Base-by-base conservation (phyloP, 2,113 vertebrate species). In the Centropus bengalensis region DNA sequence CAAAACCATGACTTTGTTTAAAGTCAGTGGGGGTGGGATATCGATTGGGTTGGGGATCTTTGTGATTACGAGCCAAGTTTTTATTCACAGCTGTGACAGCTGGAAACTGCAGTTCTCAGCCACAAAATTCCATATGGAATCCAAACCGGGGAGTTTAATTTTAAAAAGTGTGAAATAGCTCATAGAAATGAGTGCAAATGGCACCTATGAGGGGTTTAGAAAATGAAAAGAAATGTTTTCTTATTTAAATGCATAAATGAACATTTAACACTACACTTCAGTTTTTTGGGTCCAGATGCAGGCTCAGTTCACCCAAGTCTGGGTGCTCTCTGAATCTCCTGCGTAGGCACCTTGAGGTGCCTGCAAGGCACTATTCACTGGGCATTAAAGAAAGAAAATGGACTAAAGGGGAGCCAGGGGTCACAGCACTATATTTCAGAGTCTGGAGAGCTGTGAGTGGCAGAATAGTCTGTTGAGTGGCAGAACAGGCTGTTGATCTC, bases 341-440 rank as follows among this genome's bases (percentile, higher is more conserved):
- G 33, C 0, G 0, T 19, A 64, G 32, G 24, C n/a, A 67, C 4
- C 7, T 59, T 62, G 64, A 80, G 55, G 42, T 28, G 33, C 49
- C 44, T 63, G 58, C 4, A 38, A 38, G 32, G 8, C 8, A 62
- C 40, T n/a, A 36, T 5, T 47, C 2, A 1, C 30, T 49, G 40
- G 55, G 5, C 12, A 18, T 49, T 77, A 62, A 17, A 70, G 36
- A 18, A 28, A 16, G 24, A 21, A 44, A 5, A 66, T 11, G 24
- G 32, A 9, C 42, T 86, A 78, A 71, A 36, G 21, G 6, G 5
- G 14, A 52, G 3, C 30, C 66, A 0, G 0, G 21, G 54, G 10
- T 73, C 5, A 1, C 0, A 0, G 10, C n/a, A 58, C 12, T 27
- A 17, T 8, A 49, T 71, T 86, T 84, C 14, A 47, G 51, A 78